Evolutionary conservation across 1,140 invertebrate species (phyloP), one percentile per base, ranked within the genome.

Genomic region (Drosophila setifemur): DNA sequence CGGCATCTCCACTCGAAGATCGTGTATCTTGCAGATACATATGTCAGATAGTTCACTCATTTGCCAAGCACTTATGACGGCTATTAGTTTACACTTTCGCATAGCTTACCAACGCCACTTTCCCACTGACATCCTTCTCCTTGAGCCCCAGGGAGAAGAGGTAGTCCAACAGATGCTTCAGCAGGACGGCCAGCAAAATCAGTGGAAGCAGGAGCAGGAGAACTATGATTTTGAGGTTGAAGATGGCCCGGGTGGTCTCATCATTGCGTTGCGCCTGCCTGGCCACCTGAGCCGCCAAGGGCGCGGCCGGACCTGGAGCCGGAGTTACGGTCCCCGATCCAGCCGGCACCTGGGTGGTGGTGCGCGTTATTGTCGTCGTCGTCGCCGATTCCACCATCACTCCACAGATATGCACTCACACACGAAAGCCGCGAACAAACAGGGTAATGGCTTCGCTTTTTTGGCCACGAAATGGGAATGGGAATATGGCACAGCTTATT

Each of bases 91-190:
- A 23, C 18, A 26, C 21, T n/a, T 3, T 29, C 23, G 16, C 12
- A 3, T 8, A n/a, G 35, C 88, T 88, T 73, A 90, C 88, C 88
- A 90, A 45, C 1, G 85, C 88, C 61, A 90, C 88, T 55, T 90
- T 90, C 14, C 88, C 88, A 47, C 66, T 73, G 16, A 90, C 88
- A 69, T 90, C 88, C 75, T 90, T 90, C 37, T 89, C 88, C 50
- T 87, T 88, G 3, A 70, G 44, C 1, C 85, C 81, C 47, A 89
- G 11, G 0, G 66, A 63, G 16, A 90, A 90, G 1, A 90, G 73
- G 37, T 89, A 90, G 44, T 90, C 88, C 72, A 90, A 44, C 4
- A 90, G 44, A 52, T 90, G 88, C 45, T 90, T 90, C 0, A 90
- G 72, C 3, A 79, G 69, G 7, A 89, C 88, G 1, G 81, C 83